phyloP scores from a whole-genome alignment of 2,888 invertebrate species.

The Osmoderma eremita region DNA sequence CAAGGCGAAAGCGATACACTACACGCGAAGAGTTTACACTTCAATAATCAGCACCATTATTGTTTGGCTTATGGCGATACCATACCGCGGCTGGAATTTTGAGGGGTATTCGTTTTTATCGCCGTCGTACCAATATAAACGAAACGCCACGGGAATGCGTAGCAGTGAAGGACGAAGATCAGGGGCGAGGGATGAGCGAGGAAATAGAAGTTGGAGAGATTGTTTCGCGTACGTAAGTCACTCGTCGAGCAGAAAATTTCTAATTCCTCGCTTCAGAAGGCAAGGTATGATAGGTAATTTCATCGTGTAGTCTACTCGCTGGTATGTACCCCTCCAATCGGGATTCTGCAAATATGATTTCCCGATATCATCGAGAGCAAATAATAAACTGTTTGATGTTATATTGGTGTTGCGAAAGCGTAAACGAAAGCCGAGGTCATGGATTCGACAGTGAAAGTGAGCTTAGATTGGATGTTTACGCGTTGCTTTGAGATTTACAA shows the following conservation, averaged over 20 bases:
- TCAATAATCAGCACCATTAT: conserved; percentile 27
- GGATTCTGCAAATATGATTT: conserved; percentile 33
- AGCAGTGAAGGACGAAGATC: neutral
- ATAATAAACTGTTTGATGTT: conserved; percentile 18
- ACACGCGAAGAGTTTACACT: conserved; percentile 21
- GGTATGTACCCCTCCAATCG: neutral
- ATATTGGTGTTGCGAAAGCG: neutral
- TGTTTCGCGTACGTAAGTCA: conserved; percentile 27
- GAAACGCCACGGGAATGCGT: conserved; percentile 9
- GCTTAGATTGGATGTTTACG: too few species aligned
- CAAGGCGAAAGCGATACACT: conserved; percentile 16
- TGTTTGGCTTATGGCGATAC: conserved; percentile 22
- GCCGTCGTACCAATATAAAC: neutral
- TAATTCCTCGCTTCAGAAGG: conserved; percentile 34
- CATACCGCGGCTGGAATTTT: conserved; percentile 23
- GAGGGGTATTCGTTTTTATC: conserved; percentile 31
- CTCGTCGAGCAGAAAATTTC: conserved; percentile 37
- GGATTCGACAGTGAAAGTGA: too few species aligned
- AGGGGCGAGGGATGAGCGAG: neutral
- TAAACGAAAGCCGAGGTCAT: too few species aligned
- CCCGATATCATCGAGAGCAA: conserved; percentile 13
- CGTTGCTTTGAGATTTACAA: too few species aligned
- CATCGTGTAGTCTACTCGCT: conserved; percentile 28
- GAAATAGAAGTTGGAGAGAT: conserved; percentile 17
- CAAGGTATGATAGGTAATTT: conserved; percentile 28